Conservation (phyloP, 2,797 vertebrate genomes). For the Melanotaenia nigrans region DNA sequence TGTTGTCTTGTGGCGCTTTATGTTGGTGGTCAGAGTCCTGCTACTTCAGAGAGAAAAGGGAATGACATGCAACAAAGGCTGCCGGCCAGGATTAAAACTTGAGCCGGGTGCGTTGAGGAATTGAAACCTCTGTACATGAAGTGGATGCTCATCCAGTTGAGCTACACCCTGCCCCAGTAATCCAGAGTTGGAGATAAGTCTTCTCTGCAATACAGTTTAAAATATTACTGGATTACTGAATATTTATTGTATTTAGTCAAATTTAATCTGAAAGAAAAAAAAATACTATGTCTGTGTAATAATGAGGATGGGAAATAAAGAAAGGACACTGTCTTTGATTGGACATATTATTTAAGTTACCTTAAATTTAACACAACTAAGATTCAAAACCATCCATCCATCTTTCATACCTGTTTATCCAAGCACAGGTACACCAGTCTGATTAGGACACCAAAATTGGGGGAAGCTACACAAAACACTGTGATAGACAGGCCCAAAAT, state of each 20-base stretch:
- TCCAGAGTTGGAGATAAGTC: not conserved
- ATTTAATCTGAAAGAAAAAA: not conserved
- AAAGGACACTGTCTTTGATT: no score
- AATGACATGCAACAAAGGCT: not conserved
- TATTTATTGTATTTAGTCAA: no score
- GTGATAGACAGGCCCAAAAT: slow-evolving; percentile 4
- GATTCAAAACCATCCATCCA: not conserved
- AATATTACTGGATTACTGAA: no score
- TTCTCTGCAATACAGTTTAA: not conserved
- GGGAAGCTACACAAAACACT: slow-evolving; percentile 15
- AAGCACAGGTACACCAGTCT: no score
- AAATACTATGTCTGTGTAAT: no score
- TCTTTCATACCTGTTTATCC: not conserved
- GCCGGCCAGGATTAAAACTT: not conserved
- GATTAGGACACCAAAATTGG: no score
- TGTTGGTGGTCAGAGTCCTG: not conserved
- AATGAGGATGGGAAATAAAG: not conserved
- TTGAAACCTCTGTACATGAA: not conserved
- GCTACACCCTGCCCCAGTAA: not conserved
- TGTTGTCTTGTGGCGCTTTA: no score
- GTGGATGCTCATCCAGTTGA: not conserved
- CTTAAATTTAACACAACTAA: no score
- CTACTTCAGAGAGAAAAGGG: not conserved
- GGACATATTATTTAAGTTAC: no score
- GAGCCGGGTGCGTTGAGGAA: not conserved